phyloP scores from a whole-genome alignment of 2,888 invertebrate species.

The Chymomyza caudatula region DNA sequence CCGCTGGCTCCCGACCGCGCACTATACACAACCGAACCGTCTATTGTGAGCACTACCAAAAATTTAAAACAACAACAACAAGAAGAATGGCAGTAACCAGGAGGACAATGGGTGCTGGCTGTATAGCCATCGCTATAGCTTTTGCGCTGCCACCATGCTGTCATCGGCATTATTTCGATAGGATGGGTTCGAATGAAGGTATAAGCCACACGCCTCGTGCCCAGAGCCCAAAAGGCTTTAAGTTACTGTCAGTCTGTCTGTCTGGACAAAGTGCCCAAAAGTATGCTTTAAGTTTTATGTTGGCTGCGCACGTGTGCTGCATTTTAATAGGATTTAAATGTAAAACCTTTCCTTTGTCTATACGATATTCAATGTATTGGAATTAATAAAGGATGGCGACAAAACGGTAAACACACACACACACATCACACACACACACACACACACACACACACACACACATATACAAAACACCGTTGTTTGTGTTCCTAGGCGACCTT shows the following conservation, averaged over 20 bases:
- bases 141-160: slow-evolving; percentile 11
- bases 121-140: neutral
- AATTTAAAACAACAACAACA: neutral
- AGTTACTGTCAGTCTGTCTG: too few relatives aligned
- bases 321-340: slow-evolving; percentile 59
- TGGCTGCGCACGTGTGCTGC: slow-evolving; percentile 32
- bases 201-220: too few relatives aligned
- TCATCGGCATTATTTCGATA: neutral
- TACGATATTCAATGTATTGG: slow-evolving; percentile 64
- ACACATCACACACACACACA: neutral
- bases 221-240: slow-evolving; percentile 37
- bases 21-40: neutral
- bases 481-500: neutral
- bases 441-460: neutral
- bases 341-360: slow-evolving; percentile 52
- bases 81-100: neutral
- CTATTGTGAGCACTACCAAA: neutral
- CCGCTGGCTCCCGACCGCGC: neutral
- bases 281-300: slow-evolving; percentile 2
- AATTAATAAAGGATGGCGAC: slow-evolving; percentile 52
- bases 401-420: slow-evolving; percentile 10
- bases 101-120: neutral
- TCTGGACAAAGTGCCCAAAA: neutral
- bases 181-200: neutral
- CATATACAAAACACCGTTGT: neutral